Evolutionary conservation across 2,797 vertebrate genomes (phyloP).

Genomic region (Gouania willdenowi): DNA sequence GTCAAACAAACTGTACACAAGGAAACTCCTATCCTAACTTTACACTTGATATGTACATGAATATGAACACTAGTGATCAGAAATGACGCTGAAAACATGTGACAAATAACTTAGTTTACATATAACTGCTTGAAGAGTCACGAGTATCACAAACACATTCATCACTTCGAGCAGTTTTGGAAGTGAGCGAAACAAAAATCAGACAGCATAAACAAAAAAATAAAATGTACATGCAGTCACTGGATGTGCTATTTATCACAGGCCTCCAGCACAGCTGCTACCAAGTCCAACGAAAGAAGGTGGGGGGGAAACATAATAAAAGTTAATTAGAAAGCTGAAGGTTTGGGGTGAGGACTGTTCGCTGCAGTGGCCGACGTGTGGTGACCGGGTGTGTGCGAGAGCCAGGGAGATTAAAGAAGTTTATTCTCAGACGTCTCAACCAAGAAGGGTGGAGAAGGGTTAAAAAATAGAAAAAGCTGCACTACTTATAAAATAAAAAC

Average conservation of each 20-base stretch:
- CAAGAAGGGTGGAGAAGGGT: constrained; percentile 35
- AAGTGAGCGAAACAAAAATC: constrained; percentile 20
- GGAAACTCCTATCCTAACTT: constrained; percentile 35
- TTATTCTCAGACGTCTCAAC: constrained; percentile 69
- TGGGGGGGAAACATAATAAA: constrained; percentile 1
- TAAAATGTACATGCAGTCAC: constrained; percentile 22
- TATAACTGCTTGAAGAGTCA: constrained; percentile 24
- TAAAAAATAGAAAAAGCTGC: constrained; percentile 32
- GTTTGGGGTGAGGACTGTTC: constrained; percentile 54
- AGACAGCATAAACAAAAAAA: constrained; percentile 22
- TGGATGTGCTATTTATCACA: constrained; percentile 38
- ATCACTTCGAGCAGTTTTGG: constrained; percentile 23
- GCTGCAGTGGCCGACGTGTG: constrained; percentile 62
- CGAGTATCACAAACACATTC: constrained; percentile 35
- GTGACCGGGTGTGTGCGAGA: constrained; percentile 27
- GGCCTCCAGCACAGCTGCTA: constrained; percentile 19
- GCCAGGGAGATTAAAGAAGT: constrained; percentile 52
- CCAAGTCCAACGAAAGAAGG: constrained; percentile 20
- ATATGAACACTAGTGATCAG: constrained; percentile 39
- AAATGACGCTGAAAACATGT: constrained; percentile 18
- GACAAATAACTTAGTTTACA: constrained; percentile 51
- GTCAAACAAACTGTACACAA: constrained; percentile 26
- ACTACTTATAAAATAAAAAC: too few species aligned
- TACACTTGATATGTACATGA: constrained; percentile 58
- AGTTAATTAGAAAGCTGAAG: constrained; percentile 67